Percentiles rank a stretch among this genome's conserved stretches.
phyloP scores from a whole-genome alignment of 1,140 invertebrate species.

The Metopolophium dirhodum region DNA sequence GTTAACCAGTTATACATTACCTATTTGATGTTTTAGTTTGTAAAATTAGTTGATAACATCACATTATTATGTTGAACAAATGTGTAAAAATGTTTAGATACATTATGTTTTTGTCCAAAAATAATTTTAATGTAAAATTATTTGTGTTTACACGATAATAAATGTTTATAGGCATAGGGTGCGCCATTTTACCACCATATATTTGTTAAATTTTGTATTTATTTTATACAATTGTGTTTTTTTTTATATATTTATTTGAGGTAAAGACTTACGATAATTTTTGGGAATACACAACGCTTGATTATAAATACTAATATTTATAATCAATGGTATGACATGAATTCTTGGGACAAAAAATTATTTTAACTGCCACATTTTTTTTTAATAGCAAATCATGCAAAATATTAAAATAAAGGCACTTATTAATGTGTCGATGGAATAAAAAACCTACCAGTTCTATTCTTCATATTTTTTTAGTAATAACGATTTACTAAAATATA shows the following conservation, averaged over 20 bases:
- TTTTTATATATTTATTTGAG: background rate
- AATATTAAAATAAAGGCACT: background rate
- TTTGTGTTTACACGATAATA: constrained; percentile 19
- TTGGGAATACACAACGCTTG: background rate
- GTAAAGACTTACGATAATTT: background rate
- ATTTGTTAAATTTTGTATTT: constrained; percentile 58
- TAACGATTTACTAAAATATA: too few species aligned
- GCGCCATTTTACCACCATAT: constrained; percentile 60
- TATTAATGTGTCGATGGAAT: background rate
- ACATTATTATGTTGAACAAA: constrained; percentile 1
- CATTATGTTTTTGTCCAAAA: background rate
- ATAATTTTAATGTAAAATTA: background rate
- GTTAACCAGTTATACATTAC: constrained; percentile 21
- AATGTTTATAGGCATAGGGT: constrained; percentile 16
- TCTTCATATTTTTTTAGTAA: too few species aligned
- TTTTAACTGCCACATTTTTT: background rate
- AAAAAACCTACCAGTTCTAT: too few species aligned
- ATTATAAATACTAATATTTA: too few species aligned
- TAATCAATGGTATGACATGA: background rate
- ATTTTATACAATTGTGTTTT: background rate
- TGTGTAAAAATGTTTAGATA: constrained; percentile 9
- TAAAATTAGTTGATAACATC: constrained; percentile 30
- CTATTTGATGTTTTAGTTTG: constrained; percentile 31
- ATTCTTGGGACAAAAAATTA: background rate
- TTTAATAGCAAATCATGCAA: background rate